Base-by-base conservation (phyloP, 2,113 vertebrate species). In the Prunella himalayana region DNA sequence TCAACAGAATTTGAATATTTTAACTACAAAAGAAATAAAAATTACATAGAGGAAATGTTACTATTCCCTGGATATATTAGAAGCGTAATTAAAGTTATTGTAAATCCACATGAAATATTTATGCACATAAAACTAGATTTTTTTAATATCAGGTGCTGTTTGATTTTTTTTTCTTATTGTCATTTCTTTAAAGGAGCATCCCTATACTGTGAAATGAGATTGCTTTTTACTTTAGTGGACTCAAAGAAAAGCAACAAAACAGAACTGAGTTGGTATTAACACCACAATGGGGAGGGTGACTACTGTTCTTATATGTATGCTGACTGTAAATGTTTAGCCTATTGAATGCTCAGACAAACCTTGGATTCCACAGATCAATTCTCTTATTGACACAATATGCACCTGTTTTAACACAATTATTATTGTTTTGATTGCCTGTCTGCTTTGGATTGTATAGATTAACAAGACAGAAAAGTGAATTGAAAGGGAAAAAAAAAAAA, bases 41-140 rank as follows among this genome's bases (percentile, higher is more conserved):
- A 77, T 64, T 86, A 76, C 22, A 39, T 50, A 82, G 76, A 81
- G 50, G 64, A 92, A 47, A 72, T 92, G 70, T 71, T 70, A 76
- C 30, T 86, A 25, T 82, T 95, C 30, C 78, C 4, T 22, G 6
- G 25, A 33, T 81, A 90, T 54, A 80, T 71, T 90, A 57, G 35
- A 86, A 90, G 49, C 61, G 45, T 95, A 94, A 95, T 93, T 82
- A 92, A 78, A 92, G 31, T 41, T 82, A 47, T 65, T 86, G 61
- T 86, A 39, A 80, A 81, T 88, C 65, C 66, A 78, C 25, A 16
- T 44, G 23, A 76, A 82, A 94, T 64, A 89, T 85, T 79, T 80
- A 56, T 37, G 37, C 22, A 63, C n/a, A 64, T 87, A 60, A 97
- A 88, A 53, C 20, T 11, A n/a, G 15, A 71, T 69, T 80, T 95